Base-by-base conservation (phyloP, 1,140 invertebrate genomes). In the Alviniconcha marisindica region DNA sequence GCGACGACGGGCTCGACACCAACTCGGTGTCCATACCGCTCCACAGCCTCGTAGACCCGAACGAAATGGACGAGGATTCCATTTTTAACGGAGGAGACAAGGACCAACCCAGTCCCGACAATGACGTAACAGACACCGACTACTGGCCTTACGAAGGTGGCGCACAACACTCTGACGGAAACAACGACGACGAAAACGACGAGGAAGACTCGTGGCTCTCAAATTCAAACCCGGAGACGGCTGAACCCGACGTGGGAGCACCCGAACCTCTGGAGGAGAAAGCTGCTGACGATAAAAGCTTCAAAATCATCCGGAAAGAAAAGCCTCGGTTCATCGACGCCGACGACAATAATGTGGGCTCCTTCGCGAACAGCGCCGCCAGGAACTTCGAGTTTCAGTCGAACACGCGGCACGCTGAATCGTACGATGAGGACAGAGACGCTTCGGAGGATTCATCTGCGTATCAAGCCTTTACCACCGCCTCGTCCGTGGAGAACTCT, bases 301-400 rank as follows among this genome's bases (percentile, higher is more conserved):
- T 76, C 3, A 76, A 76, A 10, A 76, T 76, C n/a, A 76, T 40
- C 24, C 5, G 73, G 31, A 76, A 76, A 24, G 73, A n/a, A 51
- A 48, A 14, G 31, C 73, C 73, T 1, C 5, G 44, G 10, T 76
- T 76, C 44, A 54, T 76, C 14, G 28, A 48, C 10, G 21, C 73
- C 2, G 38, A 51, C 10, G 1, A 51, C 73, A 7, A 10, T 3
- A 40, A 71, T 15, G 36, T 4, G 40, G 28, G 69, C 33, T 71
- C 69, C 14, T 40, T 71, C 21, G 36, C 24, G 4, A 40, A 40
- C 24, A 24, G 24, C 7, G 69, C 36, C 7, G 69, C 36, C 21
- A 2, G 69, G 36, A 21, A 1, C 12, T 71, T 24, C 2, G 69
- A 24, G 15, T 15, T 24, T 1, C 69, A 71, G 69, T 15, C 69